Percentiles rank a stretch among this genome's conserved stretches.
Conservation (phyloP, 2,888 invertebrate genomes). For the Agapostemon virescens region DNA sequence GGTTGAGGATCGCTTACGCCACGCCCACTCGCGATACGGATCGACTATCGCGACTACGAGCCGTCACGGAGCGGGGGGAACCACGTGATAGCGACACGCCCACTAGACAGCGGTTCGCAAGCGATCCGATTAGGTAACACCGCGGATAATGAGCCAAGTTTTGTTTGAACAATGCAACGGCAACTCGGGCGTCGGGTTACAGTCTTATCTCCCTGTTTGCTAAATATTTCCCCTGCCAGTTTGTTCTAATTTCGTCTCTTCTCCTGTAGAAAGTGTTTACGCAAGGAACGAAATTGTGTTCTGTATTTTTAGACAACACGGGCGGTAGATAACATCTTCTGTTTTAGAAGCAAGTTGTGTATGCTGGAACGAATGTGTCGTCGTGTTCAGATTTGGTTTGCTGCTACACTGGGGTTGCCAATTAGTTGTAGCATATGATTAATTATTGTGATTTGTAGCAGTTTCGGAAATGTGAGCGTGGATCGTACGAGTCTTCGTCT, state of each 20-base stretch:
- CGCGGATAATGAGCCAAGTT: not conserved
- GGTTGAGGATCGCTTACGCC: not conserved
- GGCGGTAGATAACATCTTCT: no score
- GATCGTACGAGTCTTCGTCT: no score
- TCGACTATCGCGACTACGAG: not conserved
- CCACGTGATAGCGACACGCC: not conserved
- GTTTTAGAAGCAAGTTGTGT: no score
- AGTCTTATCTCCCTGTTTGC: not conserved
- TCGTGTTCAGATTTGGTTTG: no score
- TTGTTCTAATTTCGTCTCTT: not conserved
- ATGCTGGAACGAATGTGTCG: no score
- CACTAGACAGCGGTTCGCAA: not conserved
- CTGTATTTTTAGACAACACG: not conserved
- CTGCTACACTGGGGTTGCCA: no score
- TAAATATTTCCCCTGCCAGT: not conserved
- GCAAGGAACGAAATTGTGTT: not conserved
- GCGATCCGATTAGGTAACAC: not conserved
- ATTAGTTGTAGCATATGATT: no score
- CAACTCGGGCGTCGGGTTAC: not conserved
- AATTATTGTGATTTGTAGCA: no score
- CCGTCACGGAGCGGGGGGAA: no score
- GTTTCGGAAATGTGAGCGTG: no score
- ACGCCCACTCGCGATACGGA: not conserved
- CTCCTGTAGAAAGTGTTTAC: not conserved
- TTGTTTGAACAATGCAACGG: not conserved